Evolutionary conservation across 2,888 invertebrate species (phyloP), one percentile per base, ranked within the genome.

Genomic region (Eudasyphora cyanicolor): DNA sequence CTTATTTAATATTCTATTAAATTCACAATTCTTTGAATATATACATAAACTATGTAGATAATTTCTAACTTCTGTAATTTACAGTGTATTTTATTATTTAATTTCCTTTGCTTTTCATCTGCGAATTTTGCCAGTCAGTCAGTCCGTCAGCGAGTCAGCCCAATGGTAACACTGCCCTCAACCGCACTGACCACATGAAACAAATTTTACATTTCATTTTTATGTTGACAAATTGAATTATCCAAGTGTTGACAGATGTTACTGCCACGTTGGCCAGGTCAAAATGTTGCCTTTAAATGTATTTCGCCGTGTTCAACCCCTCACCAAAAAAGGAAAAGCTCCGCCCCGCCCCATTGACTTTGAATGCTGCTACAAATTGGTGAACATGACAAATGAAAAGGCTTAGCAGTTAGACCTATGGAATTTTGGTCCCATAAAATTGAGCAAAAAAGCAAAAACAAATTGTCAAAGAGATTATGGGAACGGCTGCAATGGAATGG

Each of bases 191-290:
- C 77, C 73, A 19, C 77, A 5, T 73, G 69, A 10, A 76, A 76
- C 24, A 35, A 76, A 71, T 29, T 62, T 70, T 75, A 51, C 21
- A 57, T 62, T 73, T 67, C 54, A 70, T 77, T 73, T 70, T 54
- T 71, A 57, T 73, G 51, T 67, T 76, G 64, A 82, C 54, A 81
- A 77, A 82, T 82, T 77, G 69, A 77, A 82, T 77, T 77, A 73
- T 73, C 32, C 70, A 70, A 77, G 42, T 70, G 54, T 51, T 71
- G 60, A 77, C 70, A 49, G 62, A 49, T 62, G 71, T 35, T 54
- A 77, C 57, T 49, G 70, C 21, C 60, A 29, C 10, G 38, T 21
- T 38, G 57, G 12, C 35, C 21, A n/a, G 64, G 35, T 38, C 38
- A 29, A 64, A 45, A 64, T 64, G 35, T 64, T 12, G 19, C 8